Evolutionary conservation across 2,113 vertebrate genomes (phyloP).

Genomic region (Tachysurus vachellii): DNA sequence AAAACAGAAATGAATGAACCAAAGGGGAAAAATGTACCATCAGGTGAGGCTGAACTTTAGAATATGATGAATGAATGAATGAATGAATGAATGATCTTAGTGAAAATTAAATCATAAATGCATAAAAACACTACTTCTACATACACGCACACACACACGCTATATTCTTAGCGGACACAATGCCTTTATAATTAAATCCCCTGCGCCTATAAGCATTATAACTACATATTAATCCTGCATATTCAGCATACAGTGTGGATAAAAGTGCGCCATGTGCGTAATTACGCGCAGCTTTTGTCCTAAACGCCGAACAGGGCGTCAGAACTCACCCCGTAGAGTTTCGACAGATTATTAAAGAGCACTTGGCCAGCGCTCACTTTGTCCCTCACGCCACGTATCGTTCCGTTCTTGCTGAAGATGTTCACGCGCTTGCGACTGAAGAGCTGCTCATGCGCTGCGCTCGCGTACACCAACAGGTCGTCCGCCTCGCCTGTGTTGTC

Average conservation of each 20-base stretch:
- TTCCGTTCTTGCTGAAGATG: conserved; percentile 98
- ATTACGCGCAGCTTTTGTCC: not conserved
- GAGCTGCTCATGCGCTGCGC: conserved; percentile 79
- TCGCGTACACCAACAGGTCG: conserved; percentile 84
- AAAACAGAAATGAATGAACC: not conserved
- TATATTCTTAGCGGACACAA: not conserved
- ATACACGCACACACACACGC: not conserved
- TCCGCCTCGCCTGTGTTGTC: conserved; percentile 80
- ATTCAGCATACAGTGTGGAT: not conserved
- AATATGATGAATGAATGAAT: not conserved
- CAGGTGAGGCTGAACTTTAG: not conserved
- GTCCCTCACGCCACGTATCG: conserved; percentile 92
- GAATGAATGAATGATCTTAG: not conserved
- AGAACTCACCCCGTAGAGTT: conserved; percentile 84
- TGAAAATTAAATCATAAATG: too few relatives aligned
- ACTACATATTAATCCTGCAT: not conserved
- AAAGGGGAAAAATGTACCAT: not conserved
- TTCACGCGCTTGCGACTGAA: conserved; percentile 89
- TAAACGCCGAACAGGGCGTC: not conserved
- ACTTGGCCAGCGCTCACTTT: conserved; percentile 98
- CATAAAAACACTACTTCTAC: too few relatives aligned
- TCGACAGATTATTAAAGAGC: conserved; percentile 91
- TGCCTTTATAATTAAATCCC: not conserved
- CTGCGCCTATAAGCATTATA: not conserved
- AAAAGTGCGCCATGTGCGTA: not conserved